A percentile compares a stretch with the other conserved stretches of the same genome.
Evolutionary conservation across 2,888 invertebrate genomes (phyloP).

Genomic region (Tipula confusa): DNA sequence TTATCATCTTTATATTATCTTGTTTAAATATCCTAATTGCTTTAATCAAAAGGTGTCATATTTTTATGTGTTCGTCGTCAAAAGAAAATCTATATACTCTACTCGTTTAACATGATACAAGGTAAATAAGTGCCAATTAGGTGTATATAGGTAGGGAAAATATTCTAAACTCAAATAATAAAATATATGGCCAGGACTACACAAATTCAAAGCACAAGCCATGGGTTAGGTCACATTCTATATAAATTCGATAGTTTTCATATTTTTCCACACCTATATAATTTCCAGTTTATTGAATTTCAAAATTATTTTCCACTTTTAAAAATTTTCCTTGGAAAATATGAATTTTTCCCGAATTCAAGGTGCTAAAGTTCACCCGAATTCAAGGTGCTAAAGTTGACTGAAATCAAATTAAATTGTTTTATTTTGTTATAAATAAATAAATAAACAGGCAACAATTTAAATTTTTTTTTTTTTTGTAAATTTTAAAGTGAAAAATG

Average conservation of each 20-base stretch:
- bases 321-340: not conserved
- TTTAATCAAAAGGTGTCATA: not conserved
- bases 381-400: not conserved
- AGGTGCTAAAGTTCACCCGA: not conserved
- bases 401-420: not conserved
- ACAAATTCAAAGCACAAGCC: too few species aligned
- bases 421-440: not conserved
- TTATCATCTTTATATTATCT: slow-evolving; percentile 15
- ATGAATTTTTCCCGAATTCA: not conserved
- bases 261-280: not conserved
- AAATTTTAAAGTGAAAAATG: not conserved
- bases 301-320: not conserved
- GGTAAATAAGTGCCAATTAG: not conserved
- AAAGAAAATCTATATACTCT: not conserved
- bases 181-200: too few species aligned
- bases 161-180: not conserved
- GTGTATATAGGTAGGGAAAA: not conserved
- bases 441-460: not conserved
- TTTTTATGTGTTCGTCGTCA: not conserved
- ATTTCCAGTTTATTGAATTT: not conserved
- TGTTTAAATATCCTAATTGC: slow-evolving; percentile 20
- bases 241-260: not conserved
- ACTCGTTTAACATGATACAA: too few species aligned
- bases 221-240: not conserved
- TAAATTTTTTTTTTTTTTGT: not conserved